Evolutionary conservation across 2,888 invertebrate genomes (phyloP).

Genomic region (Blera fallax): DNA sequence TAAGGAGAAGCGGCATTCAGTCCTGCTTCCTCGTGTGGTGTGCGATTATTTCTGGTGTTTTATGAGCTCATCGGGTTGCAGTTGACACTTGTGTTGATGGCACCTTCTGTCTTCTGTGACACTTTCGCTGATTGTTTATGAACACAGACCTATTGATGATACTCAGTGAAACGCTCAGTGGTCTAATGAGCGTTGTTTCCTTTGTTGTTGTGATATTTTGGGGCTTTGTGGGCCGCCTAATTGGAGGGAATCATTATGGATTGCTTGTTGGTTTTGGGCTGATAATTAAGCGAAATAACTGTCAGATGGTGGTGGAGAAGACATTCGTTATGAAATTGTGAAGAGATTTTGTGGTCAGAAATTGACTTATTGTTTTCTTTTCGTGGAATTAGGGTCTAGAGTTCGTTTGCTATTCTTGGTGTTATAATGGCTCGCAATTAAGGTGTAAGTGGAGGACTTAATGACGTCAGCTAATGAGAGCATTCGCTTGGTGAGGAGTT

Average conservation of each 20-base stretch:
- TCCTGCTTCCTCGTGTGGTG: constrained; percentile 5
- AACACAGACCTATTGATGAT: neutral
- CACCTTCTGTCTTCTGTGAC: neutral
- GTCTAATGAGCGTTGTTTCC: neutral
- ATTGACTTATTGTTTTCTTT: neutral
- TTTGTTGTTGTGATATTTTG: constrained; percentile 6
- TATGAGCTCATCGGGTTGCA: constrained; percentile 9
- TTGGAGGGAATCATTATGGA: neutral
- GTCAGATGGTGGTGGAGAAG: neutral
- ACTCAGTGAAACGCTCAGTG: neutral
- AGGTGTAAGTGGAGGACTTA: neutral
- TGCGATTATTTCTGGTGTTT: constrained; percentile 17
- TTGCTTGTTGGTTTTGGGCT: neutral
- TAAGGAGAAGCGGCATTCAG: neutral
- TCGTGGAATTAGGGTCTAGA: neutral
- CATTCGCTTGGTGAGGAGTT: neutral
- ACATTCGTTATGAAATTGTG: neutral
- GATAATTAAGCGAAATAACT: neutral
- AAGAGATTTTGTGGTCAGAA: neutral
- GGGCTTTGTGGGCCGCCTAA: neutral
- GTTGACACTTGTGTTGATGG: neutral
- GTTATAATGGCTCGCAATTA: constrained; percentile 2
- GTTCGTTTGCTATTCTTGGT: neutral
- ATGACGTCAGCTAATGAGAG: neutral
- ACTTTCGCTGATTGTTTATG: neutral